Conservation (phyloP, 2,113 vertebrate species). For the Mystacornis crossleyi region DNA sequence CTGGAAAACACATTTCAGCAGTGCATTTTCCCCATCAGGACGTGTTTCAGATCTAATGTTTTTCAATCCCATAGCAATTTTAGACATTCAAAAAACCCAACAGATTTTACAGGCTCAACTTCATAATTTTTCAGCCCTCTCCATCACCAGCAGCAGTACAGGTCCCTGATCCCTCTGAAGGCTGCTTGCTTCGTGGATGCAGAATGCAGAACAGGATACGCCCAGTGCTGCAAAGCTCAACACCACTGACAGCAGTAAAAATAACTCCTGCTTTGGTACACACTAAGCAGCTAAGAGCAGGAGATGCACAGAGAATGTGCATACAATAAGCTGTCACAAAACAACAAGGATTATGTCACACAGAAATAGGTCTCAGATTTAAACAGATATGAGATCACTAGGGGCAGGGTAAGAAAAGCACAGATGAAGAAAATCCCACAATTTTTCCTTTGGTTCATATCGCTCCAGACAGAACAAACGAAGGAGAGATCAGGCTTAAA, state of each 20-base stretch:
- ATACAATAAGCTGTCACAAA: background rate
- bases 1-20: background rate
- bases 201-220: background rate
- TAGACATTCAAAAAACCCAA: background rate
- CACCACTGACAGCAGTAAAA: background rate
- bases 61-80: background rate
- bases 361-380: background rate
- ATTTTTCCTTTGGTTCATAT: background rate
- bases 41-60: accelerated
- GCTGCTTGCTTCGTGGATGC: background rate
- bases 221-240: background rate
- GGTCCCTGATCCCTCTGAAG: background rate
- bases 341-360: background rate
- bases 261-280: background rate
- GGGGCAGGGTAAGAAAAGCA: background rate
- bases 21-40: accelerated
- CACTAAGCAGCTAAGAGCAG: background rate
- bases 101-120: background rate
- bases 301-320: background rate
- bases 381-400: background rate
- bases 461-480: background rate
- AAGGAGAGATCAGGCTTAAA: background rate
- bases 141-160: background rate
- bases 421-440: accelerated
- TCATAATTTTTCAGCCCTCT: background rate